A percentile compares a stretch with the other conserved stretches of the same genome.
These are phyloP conservation scores for Clistopyga incitator DNA, from an alignment of 2,888 invertebrate species.

Conservation along the genomic window DNA sequence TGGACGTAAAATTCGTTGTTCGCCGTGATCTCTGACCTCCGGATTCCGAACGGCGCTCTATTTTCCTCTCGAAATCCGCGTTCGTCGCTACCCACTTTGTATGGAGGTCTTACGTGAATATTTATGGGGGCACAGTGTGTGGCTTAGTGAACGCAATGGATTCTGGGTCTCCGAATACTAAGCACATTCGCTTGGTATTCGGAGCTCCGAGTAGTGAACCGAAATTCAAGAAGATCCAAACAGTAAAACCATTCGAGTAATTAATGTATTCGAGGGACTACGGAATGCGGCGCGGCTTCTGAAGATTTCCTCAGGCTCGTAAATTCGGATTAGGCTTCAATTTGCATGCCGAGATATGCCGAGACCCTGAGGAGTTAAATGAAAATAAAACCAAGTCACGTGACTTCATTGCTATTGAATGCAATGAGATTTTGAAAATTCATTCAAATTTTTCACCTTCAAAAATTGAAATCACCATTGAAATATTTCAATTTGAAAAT, in stretches of 20 bases:
- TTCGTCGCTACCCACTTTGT: conserved; percentile 11
- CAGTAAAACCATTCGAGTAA: neutral
- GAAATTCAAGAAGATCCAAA: neutral
- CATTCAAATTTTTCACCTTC: no score
- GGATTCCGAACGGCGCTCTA: neutral
- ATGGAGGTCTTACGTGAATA: conserved; percentile 10
- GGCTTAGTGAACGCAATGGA: neutral
- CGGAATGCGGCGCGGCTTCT: no score
- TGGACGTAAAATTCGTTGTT: neutral
- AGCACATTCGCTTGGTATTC: neutral
- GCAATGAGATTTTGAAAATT: no score
- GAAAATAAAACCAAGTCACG: no score
- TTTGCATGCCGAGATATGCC: no score
- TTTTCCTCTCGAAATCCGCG: conserved; percentile 4
- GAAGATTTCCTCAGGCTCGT: no score
- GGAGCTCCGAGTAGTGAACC: neutral
- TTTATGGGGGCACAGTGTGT: neutral
- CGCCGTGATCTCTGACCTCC: conserved; percentile 34
- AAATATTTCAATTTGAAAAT: no score
- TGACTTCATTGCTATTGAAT: no score
- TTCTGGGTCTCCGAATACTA: conserved; percentile 8
- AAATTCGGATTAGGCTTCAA: no score
- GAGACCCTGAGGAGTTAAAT: no score
- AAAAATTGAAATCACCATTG: no score
- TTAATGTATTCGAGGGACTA: neutral